phyloP scores from a whole-genome alignment of 2,888 invertebrate genomes.

The Zygothrica quintamaculata region DNA sequence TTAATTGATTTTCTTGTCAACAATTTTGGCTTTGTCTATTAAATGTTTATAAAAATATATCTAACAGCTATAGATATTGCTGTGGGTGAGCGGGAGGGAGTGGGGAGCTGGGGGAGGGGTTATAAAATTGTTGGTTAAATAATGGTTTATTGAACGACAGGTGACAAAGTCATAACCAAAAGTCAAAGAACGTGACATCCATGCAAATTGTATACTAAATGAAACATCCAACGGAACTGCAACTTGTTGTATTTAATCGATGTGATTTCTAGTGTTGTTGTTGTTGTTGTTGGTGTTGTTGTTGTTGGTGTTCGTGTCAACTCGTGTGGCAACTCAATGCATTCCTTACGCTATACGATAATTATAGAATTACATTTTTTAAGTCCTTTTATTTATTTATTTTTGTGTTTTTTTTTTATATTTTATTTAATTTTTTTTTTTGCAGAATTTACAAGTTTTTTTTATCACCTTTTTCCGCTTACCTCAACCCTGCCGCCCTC shows the following conservation, averaged over 20 bases:
- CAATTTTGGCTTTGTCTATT: no score
- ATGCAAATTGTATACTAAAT: slow-evolving; percentile 65
- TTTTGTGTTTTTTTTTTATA: background rate
- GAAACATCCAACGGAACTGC: slow-evolving; percentile 38
- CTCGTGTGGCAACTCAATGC: slow-evolving; percentile 31
- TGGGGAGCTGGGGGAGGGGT: background rate
- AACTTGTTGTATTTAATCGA: slow-evolving; percentile 34
- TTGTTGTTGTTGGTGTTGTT: background rate
- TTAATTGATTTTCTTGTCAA: no score
- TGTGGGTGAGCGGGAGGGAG: background rate
- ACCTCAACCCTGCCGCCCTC: no score
- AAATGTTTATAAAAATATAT: no score
- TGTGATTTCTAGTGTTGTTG: background rate
- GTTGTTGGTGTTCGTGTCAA: slow-evolving; percentile 36
- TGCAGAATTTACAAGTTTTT: no score
- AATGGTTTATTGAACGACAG: slow-evolving; percentile 6
- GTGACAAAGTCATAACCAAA: slow-evolving; percentile 44
- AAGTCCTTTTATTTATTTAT: background rate
- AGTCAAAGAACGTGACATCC: slow-evolving; percentile 64
- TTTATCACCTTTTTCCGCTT: no score
- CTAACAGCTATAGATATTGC: background rate
- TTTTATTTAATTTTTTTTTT: no score
- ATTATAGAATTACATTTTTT: slow-evolving; percentile 5
- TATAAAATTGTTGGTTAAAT: no score
- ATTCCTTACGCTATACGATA: slow-evolving; percentile 30